Conservation (phyloP, 2,888 invertebrate species). For the Hermodice carunculata region DNA sequence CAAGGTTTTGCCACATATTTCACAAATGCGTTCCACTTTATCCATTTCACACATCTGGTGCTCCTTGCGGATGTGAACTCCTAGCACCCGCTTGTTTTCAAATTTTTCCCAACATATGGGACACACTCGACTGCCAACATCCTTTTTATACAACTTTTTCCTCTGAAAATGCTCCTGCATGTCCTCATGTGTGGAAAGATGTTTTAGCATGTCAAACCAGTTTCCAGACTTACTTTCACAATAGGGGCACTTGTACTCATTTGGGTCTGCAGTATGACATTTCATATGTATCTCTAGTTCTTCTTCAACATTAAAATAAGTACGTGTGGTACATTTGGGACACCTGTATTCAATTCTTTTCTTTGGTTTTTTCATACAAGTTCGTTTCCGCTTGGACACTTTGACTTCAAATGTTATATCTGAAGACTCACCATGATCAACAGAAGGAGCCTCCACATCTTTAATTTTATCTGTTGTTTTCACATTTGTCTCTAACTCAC, state of each 20-base stretch:
- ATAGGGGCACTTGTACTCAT: constrained; percentile 21
- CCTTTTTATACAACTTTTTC: constrained; percentile 14
- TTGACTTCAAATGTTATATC: no score
- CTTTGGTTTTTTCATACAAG: no score
- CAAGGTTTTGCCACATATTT: constrained; percentile 17
- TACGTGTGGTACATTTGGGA: constrained; percentile 21
- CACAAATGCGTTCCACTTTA: constrained; percentile 23
- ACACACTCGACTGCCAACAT: constrained; percentile 28
- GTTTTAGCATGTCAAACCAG: constrained; percentile 29
- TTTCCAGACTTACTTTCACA: neutral
- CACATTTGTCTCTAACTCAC: no score
- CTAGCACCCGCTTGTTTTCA: constrained; percentile 29
- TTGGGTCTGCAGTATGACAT: constrained; percentile 11
- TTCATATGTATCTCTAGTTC: constrained; percentile 30
- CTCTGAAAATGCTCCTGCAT: constrained; percentile 7
- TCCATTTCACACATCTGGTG: no score
- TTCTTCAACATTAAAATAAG: constrained; percentile 19
- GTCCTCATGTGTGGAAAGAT: constrained; percentile 25
- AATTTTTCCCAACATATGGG: constrained; percentile 31
- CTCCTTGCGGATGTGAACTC: constrained; percentile 22
- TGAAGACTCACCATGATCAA: no score
- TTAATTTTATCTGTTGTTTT: no score
- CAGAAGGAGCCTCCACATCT: no score
- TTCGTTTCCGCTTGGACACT: no score
- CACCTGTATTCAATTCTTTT: neutral